Evolutionary conservation across 1,140 invertebrate genomes (phyloP), one percentile per base, ranked within the genome.

Genomic region (Ctenoplectra terminalis): DNA sequence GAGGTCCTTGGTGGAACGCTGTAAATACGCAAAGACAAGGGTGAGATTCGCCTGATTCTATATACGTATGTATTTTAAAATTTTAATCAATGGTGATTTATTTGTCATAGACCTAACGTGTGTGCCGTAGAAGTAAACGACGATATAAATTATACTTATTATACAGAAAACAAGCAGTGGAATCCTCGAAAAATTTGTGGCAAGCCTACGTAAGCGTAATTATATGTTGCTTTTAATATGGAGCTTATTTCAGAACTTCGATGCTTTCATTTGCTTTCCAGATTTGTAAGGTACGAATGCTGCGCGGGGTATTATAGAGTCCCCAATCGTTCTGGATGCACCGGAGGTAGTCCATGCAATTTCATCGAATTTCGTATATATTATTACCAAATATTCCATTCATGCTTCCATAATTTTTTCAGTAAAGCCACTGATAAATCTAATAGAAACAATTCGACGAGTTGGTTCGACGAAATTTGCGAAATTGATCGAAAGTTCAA

Each of bases 141-240:
- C 0, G 93, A 93, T 2, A 92, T 90, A 5, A 90, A 90, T 63
- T 90, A 91, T 52, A 92, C 92, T 56, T 93, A 94, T 64, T 95
- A 91, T 89, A 94, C 94, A 3, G 94, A 95, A 81, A 94, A 94
- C 86, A 93, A 94, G 70, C 94, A 94, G 64, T 94, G 94, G 93
- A 90, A 91, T 60, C 90, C 90, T 13, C 83, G 94, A 54, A 91
- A 93, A 87, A 93, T 95, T 29, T 95, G 94, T 71, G 94, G 93
- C 48, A 87, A 90, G 54, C 92, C 94, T 88, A 92, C 94, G 94
- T 94, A 89, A 94, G 92, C 90, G 58, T 74, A 46, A 69, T 37
- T 67, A 8, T 23, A 43, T 13, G 37, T 50, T 64, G 11, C n/a
- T 66, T 46, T 31, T 29, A 17, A 50, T 43, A 43, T 13, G 0